phyloP scores from a whole-genome alignment of 2,113 vertebrate genomes.

The Macrotus californicus region DNA sequence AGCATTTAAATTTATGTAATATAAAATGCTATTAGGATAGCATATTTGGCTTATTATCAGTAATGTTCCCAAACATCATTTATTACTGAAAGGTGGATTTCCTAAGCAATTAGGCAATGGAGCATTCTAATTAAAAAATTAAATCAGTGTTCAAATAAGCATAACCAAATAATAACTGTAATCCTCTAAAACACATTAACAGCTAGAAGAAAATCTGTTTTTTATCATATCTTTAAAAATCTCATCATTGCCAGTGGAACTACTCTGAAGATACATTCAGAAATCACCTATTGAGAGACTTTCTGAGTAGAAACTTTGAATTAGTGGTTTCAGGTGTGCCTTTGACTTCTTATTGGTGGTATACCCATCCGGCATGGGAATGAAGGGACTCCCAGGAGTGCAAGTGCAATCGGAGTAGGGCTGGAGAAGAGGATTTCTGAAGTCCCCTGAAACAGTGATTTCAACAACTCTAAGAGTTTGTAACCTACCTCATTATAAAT shows the following conservation, averaged over 20 bases:
- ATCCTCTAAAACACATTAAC: constrained; percentile 49
- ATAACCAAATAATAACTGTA: constrained; percentile 51
- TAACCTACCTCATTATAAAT: not conserved
- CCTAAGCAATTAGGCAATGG: constrained; percentile 69
- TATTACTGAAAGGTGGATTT: constrained; percentile 69
- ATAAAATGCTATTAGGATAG: constrained; percentile 34
- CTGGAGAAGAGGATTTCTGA: not conserved
- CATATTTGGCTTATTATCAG: constrained; percentile 63
- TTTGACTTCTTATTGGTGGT: not conserved
- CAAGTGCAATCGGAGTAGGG: not conserved
- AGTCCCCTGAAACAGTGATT: not conserved
- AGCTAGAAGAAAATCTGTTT: constrained; percentile 13
- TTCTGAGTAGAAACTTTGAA: not conserved
- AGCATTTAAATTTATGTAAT: constrained; percentile 52
- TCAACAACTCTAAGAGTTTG: not conserved
- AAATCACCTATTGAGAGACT: not conserved
- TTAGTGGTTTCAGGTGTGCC: not conserved
- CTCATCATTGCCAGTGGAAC: constrained; percentile 8
- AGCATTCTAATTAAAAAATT: constrained; percentile 77
- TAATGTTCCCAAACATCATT: constrained; percentile 61
- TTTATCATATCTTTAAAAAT: not conserved
- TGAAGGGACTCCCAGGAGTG: not conserved
- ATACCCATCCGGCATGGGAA: not conserved
- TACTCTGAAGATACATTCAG: not conserved
- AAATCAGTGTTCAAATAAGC: constrained; percentile 73